These are phyloP conservation scores for Clarias laeviceps DNA, from an alignment of 2,797 vertebrate genomes.

Conservation along the genomic window DNA sequence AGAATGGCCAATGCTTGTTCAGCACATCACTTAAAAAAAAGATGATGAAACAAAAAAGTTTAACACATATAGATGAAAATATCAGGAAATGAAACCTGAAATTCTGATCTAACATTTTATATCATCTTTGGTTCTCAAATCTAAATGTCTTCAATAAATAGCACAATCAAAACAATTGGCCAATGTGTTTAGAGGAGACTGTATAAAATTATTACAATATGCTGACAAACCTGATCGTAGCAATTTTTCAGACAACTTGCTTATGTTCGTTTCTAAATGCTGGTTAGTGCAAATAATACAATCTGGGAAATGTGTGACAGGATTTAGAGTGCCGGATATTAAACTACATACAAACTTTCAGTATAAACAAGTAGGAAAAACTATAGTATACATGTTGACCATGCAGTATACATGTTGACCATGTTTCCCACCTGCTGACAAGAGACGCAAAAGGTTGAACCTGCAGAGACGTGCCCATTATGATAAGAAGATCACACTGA, in stretches of 20 bases:
- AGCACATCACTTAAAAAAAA: background rate
- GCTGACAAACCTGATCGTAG: background rate
- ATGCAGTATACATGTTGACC: too few relatives aligned
- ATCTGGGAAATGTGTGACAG: background rate
- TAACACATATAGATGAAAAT: background rate
- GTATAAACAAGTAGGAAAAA: background rate
- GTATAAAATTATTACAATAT: slow-evolving; percentile 1
- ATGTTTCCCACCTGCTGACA: slow-evolving; percentile 78
- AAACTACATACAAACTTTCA: background rate
- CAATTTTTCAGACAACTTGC: background rate
- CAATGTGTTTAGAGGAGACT: background rate
- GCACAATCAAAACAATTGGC: background rate
- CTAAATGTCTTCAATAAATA: background rate
- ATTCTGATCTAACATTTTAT: background rate
- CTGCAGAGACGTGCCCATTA: slow-evolving; percentile 92
- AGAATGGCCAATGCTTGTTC: too few relatives aligned
- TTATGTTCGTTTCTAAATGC: background rate
- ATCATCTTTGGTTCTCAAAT: background rate
- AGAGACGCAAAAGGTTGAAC: slow-evolving; percentile 91
- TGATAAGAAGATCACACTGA: slow-evolving; percentile 84
- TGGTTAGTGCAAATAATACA: background rate
- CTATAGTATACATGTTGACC: too few relatives aligned
- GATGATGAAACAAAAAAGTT: background rate
- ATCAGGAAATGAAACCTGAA: background rate
- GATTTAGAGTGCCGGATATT: background rate